phyloP scores from a whole-genome alignment of 2,888 invertebrate species.

The Cephus runcator region DNA sequence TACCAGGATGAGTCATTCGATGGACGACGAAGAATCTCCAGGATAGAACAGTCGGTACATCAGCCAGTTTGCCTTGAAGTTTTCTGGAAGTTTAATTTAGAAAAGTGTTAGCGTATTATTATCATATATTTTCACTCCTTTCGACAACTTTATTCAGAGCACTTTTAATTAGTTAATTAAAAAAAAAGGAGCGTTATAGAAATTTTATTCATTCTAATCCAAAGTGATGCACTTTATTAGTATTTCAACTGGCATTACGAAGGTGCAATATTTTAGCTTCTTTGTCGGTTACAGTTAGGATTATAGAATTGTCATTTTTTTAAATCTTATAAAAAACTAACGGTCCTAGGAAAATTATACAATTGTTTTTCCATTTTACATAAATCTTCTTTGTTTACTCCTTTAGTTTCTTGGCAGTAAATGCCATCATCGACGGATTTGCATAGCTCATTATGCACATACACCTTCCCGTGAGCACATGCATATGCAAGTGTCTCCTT shows the following conservation, averaged over 20 bases:
- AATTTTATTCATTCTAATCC: neutral
- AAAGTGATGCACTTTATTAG: neutral
- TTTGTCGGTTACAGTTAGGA: neutral
- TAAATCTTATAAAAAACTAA: neutral
- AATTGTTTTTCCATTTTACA: neutral
- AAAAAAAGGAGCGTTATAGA: neutral
- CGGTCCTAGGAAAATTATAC: neutral
- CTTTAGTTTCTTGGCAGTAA: constrained; percentile 1
- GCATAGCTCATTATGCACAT: constrained; percentile 12
- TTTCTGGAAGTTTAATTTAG: neutral
- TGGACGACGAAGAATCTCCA: neutral
- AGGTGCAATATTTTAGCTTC: neutral
- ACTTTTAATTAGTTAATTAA: neutral
- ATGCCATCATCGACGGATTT: constrained; percentile 16
- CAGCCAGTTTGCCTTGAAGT: neutral
- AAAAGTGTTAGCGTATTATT: neutral
- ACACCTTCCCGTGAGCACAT: neutral
- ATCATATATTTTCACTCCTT: neutral
- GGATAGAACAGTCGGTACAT: neutral
- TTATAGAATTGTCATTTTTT: neutral
- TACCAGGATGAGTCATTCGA: neutral
- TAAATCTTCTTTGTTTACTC: neutral
- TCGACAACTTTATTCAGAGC: neutral
- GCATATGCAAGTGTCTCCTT: neutral
- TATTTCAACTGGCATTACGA: neutral